phyloP scores from a whole-genome alignment of 35 echinoderm and acorn worm genomes.

The Heliocidaris erythrogramma region DNA sequence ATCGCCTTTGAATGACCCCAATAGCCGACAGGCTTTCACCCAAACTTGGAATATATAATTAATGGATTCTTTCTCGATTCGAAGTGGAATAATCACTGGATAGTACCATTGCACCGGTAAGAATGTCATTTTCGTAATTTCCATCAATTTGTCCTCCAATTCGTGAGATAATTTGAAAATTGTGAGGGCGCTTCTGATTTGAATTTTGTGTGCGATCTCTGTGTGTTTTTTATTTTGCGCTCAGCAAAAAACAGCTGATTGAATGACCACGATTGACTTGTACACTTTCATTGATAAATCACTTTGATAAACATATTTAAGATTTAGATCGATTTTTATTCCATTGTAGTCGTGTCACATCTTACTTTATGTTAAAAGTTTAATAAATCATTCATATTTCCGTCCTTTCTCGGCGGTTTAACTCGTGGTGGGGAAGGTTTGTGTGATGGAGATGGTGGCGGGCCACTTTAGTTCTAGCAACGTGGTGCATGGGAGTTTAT shows the following conservation, averaged over 20 bases:
- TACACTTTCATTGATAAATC: not conserved
- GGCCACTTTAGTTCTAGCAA: not conserved
- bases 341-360: not conserved
- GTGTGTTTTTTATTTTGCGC: not conserved
- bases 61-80: constrained; percentile 14
- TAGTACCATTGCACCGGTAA: constrained; percentile 19
- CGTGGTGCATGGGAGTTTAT: not conserved
- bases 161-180: constrained; percentile 20
- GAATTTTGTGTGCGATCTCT: constrained; percentile 19
- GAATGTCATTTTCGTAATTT: constrained; percentile 23
- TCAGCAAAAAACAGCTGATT: constrained; percentile 48
- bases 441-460: not conserved
- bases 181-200: constrained; percentile 51
- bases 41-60: constrained; percentile 66
- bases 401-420: not conserved
- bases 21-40: constrained; percentile 61
- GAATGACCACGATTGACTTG: constrained; percentile 23
- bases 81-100: constrained; percentile 16
- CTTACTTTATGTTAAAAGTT: not conserved
- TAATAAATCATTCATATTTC: not conserved
- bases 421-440: not conserved
- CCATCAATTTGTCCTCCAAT: not conserved
- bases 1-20: constrained; percentile 91
- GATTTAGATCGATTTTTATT: not conserved
- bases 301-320: not conserved